Conservation (phyloP, 1,140 invertebrate species). For the Drosophila varians region DNA sequence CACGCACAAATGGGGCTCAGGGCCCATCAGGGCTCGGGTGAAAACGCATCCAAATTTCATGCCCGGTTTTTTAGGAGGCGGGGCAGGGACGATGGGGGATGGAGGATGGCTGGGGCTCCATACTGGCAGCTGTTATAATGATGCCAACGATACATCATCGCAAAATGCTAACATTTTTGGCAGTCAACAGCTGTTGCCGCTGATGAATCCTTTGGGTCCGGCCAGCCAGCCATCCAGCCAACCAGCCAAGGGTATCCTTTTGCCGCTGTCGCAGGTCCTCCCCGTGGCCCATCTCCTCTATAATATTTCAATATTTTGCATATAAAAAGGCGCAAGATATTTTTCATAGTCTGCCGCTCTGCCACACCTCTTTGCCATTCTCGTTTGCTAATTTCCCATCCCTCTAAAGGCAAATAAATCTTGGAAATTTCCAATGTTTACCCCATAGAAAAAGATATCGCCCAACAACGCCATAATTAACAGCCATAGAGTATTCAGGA, state of each 20-base stretch:
- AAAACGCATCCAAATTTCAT: slow-evolving; percentile 65
- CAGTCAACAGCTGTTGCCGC: slow-evolving; percentile 77
- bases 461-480: slow-evolving; percentile 65
- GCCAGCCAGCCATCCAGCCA: slow-evolving; percentile 13
- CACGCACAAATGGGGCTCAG: slow-evolving; percentile 63
- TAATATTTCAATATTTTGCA: slow-evolving; percentile 80
- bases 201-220: slow-evolving; percentile 81
- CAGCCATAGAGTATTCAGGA: slow-evolving; percentile 75
- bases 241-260: slow-evolving; percentile 40
- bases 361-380: slow-evolving; percentile 33
- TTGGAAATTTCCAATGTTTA: slow-evolving; percentile 38
- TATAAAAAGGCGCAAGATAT: slow-evolving; percentile 79
- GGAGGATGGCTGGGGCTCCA: background rate
- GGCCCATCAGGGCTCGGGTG: slow-evolving; percentile 38
- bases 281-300: slow-evolving; percentile 3
- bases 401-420: slow-evolving; percentile 49
- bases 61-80: background rate
- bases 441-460: slow-evolving; percentile 41
- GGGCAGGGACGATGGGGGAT: no score
- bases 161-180: slow-evolving; percentile 80
- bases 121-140: slow-evolving; percentile 75
- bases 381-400: slow-evolving; percentile 63
- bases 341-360: slow-evolving; percentile 59
- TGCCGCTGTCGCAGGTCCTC: slow-evolving; percentile 6
- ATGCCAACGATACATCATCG: slow-evolving; percentile 80